Conservation (phyloP, 2,113 vertebrate genomes). For the Notothenia coriiceps region DNA sequence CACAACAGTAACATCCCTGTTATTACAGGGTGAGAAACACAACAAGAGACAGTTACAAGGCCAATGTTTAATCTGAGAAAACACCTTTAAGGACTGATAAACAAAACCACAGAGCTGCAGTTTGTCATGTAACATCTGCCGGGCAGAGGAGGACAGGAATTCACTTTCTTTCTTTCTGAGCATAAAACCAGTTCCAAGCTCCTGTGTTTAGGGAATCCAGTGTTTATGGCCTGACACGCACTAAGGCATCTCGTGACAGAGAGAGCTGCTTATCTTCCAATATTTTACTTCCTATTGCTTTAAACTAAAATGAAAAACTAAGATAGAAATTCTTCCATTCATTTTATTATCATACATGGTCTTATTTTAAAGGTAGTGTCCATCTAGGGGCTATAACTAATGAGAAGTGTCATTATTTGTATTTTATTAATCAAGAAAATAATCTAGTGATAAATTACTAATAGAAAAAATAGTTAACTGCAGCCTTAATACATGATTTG, state of each 20-base stretch:
- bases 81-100: slow-evolving; percentile 47
- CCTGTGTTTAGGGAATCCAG: slow-evolving; percentile 45
- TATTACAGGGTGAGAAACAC: neutral
- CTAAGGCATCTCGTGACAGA: slow-evolving; percentile 3
- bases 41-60: slow-evolving; percentile 7
- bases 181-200: slow-evolving; percentile 39
- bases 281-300: neutral
- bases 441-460: too few relatives aligned
- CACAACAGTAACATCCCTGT: neutral
- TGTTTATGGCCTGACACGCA: slow-evolving; percentile 44
- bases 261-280: neutral
- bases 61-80: slow-evolving; percentile 30
- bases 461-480: too few relatives aligned
- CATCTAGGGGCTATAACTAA: neutral
- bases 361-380: neutral
- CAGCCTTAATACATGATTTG: neutral
- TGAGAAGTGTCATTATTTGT: neutral
- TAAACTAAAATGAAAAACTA: neutral
- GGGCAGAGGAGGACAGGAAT: slow-evolving; percentile 51
- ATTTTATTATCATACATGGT: neutral
- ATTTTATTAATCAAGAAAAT: too few relatives aligned
- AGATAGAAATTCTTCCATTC: neutral
- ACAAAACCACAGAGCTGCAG: slow-evolving; percentile 29
- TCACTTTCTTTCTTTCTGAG: slow-evolving; percentile 24
- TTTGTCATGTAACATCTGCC: slow-evolving; percentile 66